These are phyloP conservation scores for Drosophila engyochracea DNA, from an alignment of 2,888 invertebrate species.

Conservation along the genomic window DNA sequence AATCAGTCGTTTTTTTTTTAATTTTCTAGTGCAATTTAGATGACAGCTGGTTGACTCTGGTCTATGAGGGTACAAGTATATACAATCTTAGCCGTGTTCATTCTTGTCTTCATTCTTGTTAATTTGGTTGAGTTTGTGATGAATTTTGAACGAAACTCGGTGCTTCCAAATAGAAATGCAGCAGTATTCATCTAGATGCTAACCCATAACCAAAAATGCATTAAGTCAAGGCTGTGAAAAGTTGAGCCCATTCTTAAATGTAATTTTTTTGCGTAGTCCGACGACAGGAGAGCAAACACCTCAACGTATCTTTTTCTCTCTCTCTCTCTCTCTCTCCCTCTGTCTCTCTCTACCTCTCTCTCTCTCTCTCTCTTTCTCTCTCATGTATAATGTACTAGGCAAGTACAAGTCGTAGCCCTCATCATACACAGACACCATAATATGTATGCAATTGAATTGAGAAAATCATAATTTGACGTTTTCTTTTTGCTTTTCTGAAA, in stretches of 20 bases:
- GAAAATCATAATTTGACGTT: slow-evolving; percentile 12
- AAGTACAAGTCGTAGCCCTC: background rate
- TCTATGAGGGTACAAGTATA: background rate
- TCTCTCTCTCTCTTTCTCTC: background rate
- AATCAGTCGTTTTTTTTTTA: background rate
- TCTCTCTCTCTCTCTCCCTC: background rate
- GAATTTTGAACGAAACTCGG: background rate
- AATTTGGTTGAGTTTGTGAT: background rate
- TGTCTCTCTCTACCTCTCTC: background rate
- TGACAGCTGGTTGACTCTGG: background rate
- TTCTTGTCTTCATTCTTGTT: no score
- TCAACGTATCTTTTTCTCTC: slow-evolving; percentile 2
- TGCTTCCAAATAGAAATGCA: background rate
- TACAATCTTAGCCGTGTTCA: background rate
- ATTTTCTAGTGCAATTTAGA: background rate
- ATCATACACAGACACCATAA: background rate
- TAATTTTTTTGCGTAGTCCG: background rate
- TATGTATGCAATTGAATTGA: background rate
- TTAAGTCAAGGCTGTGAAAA: background rate
- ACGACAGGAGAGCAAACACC: background rate
- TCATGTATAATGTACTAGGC: background rate
- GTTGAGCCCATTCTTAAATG: background rate
- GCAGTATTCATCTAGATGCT: background rate
- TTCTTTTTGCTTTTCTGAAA: slow-evolving; percentile 24
- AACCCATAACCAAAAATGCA: background rate